Conservation (phyloP, 2,888 invertebrate genomes). For the Hydrotaea diabolus region DNA sequence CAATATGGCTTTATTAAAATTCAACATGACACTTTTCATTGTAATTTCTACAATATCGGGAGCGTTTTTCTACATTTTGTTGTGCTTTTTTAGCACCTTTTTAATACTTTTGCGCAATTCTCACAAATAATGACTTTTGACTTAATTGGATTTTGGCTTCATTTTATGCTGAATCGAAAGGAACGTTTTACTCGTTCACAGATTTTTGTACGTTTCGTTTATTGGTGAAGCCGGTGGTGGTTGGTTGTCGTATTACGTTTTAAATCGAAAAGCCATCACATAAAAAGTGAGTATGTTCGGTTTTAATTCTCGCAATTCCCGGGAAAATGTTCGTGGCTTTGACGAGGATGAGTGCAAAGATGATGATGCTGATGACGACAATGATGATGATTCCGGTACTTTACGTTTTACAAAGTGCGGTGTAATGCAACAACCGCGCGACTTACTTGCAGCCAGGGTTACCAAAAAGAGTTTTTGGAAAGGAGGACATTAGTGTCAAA, state of each 20-base stretch:
- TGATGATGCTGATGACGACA: background rate
- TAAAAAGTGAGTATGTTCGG: background rate
- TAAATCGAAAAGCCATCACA: slow-evolving; percentile 10
- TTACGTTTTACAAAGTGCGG: slow-evolving; percentile 8
- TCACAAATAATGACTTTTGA: slow-evolving; percentile 39
- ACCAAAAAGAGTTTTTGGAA: no score
- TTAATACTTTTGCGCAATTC: background rate
- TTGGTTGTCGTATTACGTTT: slow-evolving; percentile 10
- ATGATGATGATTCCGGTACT: background rate
- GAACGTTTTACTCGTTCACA: background rate
- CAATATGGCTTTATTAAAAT: background rate
- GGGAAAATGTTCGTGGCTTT: background rate
- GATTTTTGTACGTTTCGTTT: background rate
- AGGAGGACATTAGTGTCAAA: no score
- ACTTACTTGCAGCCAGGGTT: slow-evolving; percentile 10
- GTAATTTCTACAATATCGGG: background rate
- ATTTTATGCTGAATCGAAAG: background rate
- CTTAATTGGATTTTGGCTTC: slow-evolving; percentile 41
- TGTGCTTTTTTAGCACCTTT: background rate
- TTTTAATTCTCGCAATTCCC: background rate
- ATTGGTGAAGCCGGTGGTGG: background rate
- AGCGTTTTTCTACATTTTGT: background rate
- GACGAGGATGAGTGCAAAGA: background rate
- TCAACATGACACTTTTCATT: slow-evolving; percentile 6
- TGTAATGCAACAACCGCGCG: slow-evolving; percentile 33